A percentile compares a stretch with the other conserved stretches of the same genome.
Conservation (phyloP, 1,140 invertebrate species). For the Batillaria attramentaria region DNA sequence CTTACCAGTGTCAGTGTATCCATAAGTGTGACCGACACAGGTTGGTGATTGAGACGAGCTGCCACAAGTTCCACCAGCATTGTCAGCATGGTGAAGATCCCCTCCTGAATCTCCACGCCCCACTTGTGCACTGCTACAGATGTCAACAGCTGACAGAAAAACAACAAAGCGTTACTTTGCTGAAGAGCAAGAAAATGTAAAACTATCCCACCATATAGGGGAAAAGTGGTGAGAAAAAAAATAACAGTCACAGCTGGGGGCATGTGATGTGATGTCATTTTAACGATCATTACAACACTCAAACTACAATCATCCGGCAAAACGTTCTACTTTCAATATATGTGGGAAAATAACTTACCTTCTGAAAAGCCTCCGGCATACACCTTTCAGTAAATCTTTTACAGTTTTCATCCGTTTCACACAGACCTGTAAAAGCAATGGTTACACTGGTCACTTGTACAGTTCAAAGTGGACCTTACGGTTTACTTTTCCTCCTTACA, state of each 20-base stretch:
- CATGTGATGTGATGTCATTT: no score
- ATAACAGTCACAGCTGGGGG: no score
- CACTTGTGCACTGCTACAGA: slow-evolving; percentile 73
- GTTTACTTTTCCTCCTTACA: no score
- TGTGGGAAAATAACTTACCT: slow-evolving; percentile 57
- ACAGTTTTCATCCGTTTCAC: slow-evolving; percentile 73
- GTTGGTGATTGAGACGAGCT: slow-evolving; percentile 68
- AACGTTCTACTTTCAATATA: no score
- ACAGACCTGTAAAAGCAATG: slow-evolving; percentile 62
- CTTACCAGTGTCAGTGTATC: slow-evolving; percentile 69
- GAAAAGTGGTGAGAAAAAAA: no score
- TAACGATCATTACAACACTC: no score
- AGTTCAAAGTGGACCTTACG: no score
- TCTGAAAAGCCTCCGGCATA: slow-evolving; percentile 75
- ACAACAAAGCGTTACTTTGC: neutral
- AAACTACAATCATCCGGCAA: no score
- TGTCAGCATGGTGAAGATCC: slow-evolving; percentile 74
- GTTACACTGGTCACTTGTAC: no score
- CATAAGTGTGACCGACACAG: slow-evolving; percentile 68
- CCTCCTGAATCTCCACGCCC: slow-evolving; percentile 75
- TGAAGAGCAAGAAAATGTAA: no score
- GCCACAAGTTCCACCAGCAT: slow-evolving; percentile 74
- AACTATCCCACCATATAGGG: no score
- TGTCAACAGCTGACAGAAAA: slow-evolving; percentile 69
- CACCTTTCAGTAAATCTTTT: slow-evolving; percentile 73